Base-by-base conservation (phyloP, 1,140 invertebrate genomes). In the Triops longicaudatus region DNA sequence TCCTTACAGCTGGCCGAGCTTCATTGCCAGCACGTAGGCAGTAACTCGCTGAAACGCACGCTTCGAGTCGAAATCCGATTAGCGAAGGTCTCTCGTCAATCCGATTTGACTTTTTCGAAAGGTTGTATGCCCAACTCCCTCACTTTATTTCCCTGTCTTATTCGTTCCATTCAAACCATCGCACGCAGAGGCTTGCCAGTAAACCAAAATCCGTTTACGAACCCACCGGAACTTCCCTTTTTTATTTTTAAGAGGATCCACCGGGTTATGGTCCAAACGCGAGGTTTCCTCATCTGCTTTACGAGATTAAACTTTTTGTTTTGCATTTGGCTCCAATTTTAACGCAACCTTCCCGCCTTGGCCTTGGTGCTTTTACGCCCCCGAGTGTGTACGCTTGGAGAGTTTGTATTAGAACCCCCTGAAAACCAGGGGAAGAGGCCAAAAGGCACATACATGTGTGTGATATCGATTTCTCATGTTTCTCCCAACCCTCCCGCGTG, bases 211-310 rank as follows among this genome's bases (percentile, higher is more conserved):
- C 31, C 31, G 31, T 37, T 37, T 37, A 37, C 31, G 7, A 37
- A 2, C 31, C 31, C 31, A 4, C 7, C 31, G 2, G 2, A 7
- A 4, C 7, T 37, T 37, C 31, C 31, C 2, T 7, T 37, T 37
- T 7, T 37, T n/a, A n/a, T 37, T 37, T 7, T 37, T 37, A 37
- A 63, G 22, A 63, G 50, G 50, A 63, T n/a, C 17, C n/a, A n/a
- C 50, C 50, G 17, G 14, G 14, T 22, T 63, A 63, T 17, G 50
- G 50, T n/a, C 14, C 50, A 63, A 63, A 63, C 43, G 50, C 17
- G 50, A 63, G 50, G 50, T 63, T 63, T 63, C 50, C 50, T 63
- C 50, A 63, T 63, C 50, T 63, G 50, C 50, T 63, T 63, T 6
- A 14, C 50, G 2, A 63, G 50, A 63, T 63, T 63, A 37, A 37